Conservation (phyloP, 1,140 invertebrate species). For the Pseudoatta argentina region DNA sequence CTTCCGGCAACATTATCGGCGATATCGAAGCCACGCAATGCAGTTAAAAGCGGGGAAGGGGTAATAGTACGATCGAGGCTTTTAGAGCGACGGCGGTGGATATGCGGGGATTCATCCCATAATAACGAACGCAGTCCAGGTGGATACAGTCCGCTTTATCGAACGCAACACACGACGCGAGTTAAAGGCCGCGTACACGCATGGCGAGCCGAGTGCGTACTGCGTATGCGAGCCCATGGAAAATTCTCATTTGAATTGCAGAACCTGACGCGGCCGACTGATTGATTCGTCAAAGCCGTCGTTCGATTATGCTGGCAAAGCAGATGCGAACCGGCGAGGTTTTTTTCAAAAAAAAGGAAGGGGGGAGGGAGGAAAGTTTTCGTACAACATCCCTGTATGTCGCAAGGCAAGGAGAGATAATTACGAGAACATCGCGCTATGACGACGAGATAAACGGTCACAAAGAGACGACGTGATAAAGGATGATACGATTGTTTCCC, state of each 20-base stretch:
- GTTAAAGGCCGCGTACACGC: constrained; percentile 65
- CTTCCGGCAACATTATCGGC: constrained; percentile 46
- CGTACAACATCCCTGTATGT: neutral
- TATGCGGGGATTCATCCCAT: constrained; percentile 54
- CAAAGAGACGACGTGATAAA: constrained; percentile 22
- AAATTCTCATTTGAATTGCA: constrained; percentile 76
- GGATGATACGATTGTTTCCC: neutral
- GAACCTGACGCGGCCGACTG: constrained; percentile 62
- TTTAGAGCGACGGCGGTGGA: constrained; percentile 62
- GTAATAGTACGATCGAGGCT: constrained; percentile 72
- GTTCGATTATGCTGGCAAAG: constrained; percentile 64
- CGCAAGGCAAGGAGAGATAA: constrained; percentile 38
- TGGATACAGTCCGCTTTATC: constrained; percentile 65
- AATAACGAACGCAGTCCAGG: constrained; percentile 64
- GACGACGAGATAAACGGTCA: constrained; percentile 10
- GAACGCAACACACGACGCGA: constrained; percentile 46
- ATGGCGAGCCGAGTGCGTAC: constrained; percentile 15
- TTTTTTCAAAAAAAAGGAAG: constrained; percentile 19
- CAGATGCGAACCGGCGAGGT: constrained; percentile 56
- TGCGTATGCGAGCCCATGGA: constrained; percentile 46
- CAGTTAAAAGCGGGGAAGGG: constrained; percentile 54
- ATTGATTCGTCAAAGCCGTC: constrained; percentile 75
- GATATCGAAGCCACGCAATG: constrained; percentile 21
- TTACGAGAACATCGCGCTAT: constrained; percentile 26
- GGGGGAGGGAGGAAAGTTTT: neutral